Evolutionary conservation across 2,797 vertebrate genomes (phyloP).

Genomic region (Lepilemur ruficaudatus): DNA sequence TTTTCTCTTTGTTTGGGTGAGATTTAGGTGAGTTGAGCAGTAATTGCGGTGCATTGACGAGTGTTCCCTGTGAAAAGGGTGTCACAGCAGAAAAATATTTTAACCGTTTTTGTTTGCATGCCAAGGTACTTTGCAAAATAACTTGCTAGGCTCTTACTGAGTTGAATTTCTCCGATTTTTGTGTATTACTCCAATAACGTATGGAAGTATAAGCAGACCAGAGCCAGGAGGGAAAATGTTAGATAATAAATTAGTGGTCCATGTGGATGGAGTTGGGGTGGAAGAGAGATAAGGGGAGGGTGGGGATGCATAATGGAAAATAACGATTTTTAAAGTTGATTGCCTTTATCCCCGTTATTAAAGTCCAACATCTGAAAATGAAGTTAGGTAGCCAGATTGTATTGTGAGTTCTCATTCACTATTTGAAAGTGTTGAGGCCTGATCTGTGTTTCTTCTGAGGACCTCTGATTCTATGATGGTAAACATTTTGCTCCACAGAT

Average conservation of each 20-base stretch:
- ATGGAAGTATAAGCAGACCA: background rate
- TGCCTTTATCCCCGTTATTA: background rate
- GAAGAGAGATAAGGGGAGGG: too few species aligned
- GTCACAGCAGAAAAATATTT: background rate
- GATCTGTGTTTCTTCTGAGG: background rate
- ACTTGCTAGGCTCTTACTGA: background rate
- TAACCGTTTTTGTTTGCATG: background rate
- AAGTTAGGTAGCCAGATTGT: background rate
- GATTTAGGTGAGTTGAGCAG: background rate
- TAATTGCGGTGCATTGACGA: background rate
- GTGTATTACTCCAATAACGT: background rate
- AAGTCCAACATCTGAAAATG: conserved; percentile 2
- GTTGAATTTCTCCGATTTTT: background rate
- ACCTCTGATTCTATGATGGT: background rate
- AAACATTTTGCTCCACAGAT: conserved; percentile 11
- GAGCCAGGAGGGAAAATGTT: background rate
- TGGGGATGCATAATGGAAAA: background rate
- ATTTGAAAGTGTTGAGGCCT: background rate
- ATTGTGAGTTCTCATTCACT: background rate
- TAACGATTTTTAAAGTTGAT: background rate
- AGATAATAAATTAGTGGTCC: background rate
- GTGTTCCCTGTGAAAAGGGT: background rate
- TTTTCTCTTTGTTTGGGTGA: background rate
- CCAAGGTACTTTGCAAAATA: background rate
- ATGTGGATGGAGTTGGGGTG: background rate